Percentiles rank a stretch among this genome's conserved stretches.
Conservation (phyloP, 1,140 invertebrate species). For the Theocolax elegans region DNA sequence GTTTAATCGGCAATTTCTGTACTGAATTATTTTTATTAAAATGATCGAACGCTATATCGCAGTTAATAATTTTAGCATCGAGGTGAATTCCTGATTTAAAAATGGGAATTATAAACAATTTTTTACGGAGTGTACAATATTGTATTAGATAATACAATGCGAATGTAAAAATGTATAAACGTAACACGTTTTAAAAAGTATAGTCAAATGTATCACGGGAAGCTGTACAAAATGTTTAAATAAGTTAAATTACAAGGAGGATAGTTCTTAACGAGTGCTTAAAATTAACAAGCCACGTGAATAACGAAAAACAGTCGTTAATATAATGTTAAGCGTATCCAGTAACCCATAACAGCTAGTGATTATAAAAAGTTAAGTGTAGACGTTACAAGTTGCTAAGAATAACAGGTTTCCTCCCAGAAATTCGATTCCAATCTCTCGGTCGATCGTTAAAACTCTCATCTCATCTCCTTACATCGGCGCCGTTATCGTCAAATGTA, state of each 20-base stretch:
- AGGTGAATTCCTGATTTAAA: too few species aligned
- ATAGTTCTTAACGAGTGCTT: neutral
- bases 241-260: neutral
- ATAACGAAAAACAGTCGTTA: constrained; percentile 8
- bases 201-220: too few species aligned
- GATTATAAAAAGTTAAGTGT: constrained; percentile 22
- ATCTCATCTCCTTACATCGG: constrained; percentile 8
- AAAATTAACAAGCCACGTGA: neutral
- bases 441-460: constrained; percentile 17
- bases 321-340: constrained; percentile 4
- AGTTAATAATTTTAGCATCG: too few species aligned
- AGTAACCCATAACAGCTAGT: neutral
- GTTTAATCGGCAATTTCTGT: too few species aligned
- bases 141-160: too few species aligned
- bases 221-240: too few species aligned
- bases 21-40: too few species aligned
- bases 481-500: constrained; percentile 1
- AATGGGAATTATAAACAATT: too few species aligned
- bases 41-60: too few species aligned
- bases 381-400: neutral
- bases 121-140: too few species aligned
- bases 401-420: constrained; percentile 22
- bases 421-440: constrained; percentile 23
- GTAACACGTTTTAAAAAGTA: too few species aligned
- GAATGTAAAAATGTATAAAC: too few species aligned